Base-by-base conservation (phyloP, 2,797 vertebrate species). In the Vireo griseus region DNA sequence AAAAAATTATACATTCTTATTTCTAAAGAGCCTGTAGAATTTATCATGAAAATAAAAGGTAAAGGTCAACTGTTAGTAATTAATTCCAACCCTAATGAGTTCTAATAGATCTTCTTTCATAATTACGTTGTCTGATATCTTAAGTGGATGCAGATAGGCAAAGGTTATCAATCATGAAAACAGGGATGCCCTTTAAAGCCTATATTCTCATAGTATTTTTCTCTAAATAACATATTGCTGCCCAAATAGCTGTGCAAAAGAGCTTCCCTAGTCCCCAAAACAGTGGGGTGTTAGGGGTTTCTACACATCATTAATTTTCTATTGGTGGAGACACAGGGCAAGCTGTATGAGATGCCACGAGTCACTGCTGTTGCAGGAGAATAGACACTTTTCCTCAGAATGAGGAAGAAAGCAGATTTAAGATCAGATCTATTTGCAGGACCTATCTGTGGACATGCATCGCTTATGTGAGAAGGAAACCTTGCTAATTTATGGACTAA, bases 171-270 rank as follows among this genome's bases (percentile, higher is more conserved):
- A 31, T 47, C 25, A 22, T 44, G 33, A 66, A 59, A 52, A 31
- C 9, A 5, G 1, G 6, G 11, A 1, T 61, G 3, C 2, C 61
- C 12, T 81, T 75, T 51, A 66, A 62, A 86, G 1, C 6, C 6
- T 33, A 2, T 37, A 29, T 69, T 77, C 91, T 44, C 4, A 35
- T 7, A 48, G 4, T 20, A 22, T 50, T 69, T 79, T 73, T 58
- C 33, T 54, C 51, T 62, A 29, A 76, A 57, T 57, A 42, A n/a
- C 4, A 0, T 4, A 42, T 18, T 39, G 1, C 5, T 69, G 2
- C 21, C 15, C 35, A 71, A 31, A 24, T 3, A 84, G 2, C 7
- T 42, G 3, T 50, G 11, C 9, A 67, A 86, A 88, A 74, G 9
- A 4, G 28, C 76, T 76, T 59, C 12, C 9, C 16, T 63, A 5